Evolutionary conservation across 2,888 invertebrate genomes (phyloP), one percentile per base, ranked within the genome.

Genomic region (Caenorhabditis sp.): DNA sequence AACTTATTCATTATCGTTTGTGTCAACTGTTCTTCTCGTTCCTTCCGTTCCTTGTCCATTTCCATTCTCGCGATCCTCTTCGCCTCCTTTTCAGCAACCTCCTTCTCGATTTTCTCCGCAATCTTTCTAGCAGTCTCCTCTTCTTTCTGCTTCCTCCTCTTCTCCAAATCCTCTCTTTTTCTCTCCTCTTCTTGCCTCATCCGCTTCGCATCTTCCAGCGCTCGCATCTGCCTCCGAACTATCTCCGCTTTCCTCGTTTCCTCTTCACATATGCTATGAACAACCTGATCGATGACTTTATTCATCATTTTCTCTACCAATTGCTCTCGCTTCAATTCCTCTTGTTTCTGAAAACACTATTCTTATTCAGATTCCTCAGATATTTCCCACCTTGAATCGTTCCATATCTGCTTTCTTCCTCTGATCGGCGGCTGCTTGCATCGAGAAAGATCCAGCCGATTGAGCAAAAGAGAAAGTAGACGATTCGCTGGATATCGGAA

Each of bases 351-450:
- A 40, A 67, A 70, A 24, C 0, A 24, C 3, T 18, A 32, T 32
- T 32, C 32, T 32, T 32, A 9, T 9, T 11, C 13, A 53, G 6
- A 1, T 20, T 61, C 18, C 3, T 37, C 11, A 22, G 13, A 18
- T n/a, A 1, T 9, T 22, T 40, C 60, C 15, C 15, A 76, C 64
- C 22, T 55, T 79, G 8, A 68, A 3, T 15, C 50, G 18, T 50
- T 80, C 72, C 8, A 18, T 50, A 32, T 76, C 81, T 13, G 40
- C 37, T 26, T 61, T 70, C 53, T 35, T 44, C 13, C 55, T 76
- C 26, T 70, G 64, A 26, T 76, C 76, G 9, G 68, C 62, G 11
- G 68, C 24, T 1, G 68, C 64, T 51, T 72, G 68, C 40, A 58
- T 35, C 2, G 72, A 28, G 13, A 65, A 53, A 15, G 72, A 67